Base-by-base conservation (phyloP, 2,797 vertebrate species). In the Poecilia picta region DNA sequence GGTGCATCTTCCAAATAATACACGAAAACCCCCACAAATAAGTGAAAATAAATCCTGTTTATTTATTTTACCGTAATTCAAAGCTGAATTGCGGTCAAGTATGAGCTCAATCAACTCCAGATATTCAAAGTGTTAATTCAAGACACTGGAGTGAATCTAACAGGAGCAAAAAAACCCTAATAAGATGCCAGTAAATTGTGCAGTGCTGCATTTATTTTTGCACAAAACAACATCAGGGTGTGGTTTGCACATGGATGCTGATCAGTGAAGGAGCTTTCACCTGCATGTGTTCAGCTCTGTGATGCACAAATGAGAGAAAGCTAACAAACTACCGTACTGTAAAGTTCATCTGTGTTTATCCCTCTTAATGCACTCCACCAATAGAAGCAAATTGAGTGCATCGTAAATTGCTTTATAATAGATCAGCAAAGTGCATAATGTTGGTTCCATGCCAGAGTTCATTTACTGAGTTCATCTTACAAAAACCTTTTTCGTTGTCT, bases 341-440 rank as follows among this genome's bases (percentile, higher is more conserved):
- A 81, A 62, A 72, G 18, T 70, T 41, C 20, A 62, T 62, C 53
- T 72, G 47, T 74, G 55, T 79, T 79, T 76, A 33, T 80, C 53
- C 25, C 72, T 78, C 70, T 82, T 70, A 66, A 76, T 88, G 85
- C 57, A 76, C 55, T 80, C 71, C 45, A 53, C 55, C 71, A 25
- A 81, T 64, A 59, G 28, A 80, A 83, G 79, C 79, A 73, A 83
- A 87, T 83, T 77, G 75, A 77, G 49, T 25, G 68, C 49, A 41
- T 2, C n/a, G 49, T 76, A 72, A 86, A 89, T 82, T 83, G 78
- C 78, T 82, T 85, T 80, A 86, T 83, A 77, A 80, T 78, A 83
- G 79, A 86, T 84, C 84, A 72, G 82, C 73, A 70, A 83, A 84
- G 82, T 83, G 84, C 83, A 78, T 80, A 62, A 83, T 76, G 78